phyloP scores from a whole-genome alignment of 2,888 invertebrate species.

The Troides oblongomaculatus region DNA sequence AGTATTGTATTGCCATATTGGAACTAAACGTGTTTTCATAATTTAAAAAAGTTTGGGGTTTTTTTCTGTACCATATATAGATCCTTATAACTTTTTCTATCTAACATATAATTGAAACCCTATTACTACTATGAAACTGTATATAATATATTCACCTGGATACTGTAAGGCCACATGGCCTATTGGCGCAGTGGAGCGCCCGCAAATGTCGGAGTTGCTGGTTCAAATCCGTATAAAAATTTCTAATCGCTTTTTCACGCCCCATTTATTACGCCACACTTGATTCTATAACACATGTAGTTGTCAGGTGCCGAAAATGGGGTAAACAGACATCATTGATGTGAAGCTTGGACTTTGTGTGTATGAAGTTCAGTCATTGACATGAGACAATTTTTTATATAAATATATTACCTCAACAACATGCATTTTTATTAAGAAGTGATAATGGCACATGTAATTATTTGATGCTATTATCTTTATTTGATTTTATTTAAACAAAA shows the following conservation, averaged over 20 bases:
- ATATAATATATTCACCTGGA: too few species aligned
- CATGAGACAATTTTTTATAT: slow-evolving; percentile 48
- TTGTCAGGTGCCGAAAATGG: slow-evolving; percentile 67
- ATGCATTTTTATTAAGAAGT: too few species aligned
- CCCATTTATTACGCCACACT: slow-evolving; percentile 76
- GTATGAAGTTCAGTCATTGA: slow-evolving; percentile 57
- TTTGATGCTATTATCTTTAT: too few species aligned
- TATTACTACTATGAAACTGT: too few species aligned
- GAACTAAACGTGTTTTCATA: too few species aligned
- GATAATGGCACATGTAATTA: too few species aligned
- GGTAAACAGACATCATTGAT: slow-evolving; percentile 57
- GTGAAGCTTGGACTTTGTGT: slow-evolving; percentile 58
- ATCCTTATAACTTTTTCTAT: too few species aligned
- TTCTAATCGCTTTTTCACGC: slow-evolving; percentile 33
- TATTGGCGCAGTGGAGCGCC: slow-evolving; percentile 31
- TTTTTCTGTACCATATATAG: too few species aligned
- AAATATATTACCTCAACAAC: not conserved
- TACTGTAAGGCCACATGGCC: slow-evolving; percentile 32
- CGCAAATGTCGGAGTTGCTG: slow-evolving; percentile 33
- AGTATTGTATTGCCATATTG: too few species aligned
- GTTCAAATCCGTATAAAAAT: slow-evolving; percentile 54
- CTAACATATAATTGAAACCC: too few species aligned
- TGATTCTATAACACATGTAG: slow-evolving; percentile 67
- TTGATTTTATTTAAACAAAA: too few species aligned
- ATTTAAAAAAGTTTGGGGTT: too few species aligned